A percentile compares a stretch with the other conserved stretches of the same genome.
These are phyloP conservation scores for Nicator chloris DNA, from an alignment of 2,113 vertebrate species.

Conservation along the genomic window DNA sequence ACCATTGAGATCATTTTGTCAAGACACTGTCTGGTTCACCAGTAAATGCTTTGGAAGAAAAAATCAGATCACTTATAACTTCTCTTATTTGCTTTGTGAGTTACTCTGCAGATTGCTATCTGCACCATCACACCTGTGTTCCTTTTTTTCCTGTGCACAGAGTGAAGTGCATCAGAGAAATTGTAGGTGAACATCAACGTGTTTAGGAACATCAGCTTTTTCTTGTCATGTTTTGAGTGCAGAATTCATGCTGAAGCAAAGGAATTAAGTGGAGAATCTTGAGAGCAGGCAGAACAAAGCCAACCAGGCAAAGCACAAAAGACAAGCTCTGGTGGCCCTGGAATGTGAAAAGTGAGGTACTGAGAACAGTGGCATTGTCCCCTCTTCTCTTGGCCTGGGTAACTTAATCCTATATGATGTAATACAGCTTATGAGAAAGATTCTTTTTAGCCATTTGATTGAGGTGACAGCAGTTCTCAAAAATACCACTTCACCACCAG, in stretches of 20 bases:
- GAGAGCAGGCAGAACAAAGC: not conserved
- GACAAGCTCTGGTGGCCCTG: not conserved
- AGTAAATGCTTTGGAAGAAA: not conserved
- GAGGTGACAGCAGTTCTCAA: not conserved
- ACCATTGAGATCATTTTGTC: constrained; percentile 48
- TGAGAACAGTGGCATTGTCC: not conserved
- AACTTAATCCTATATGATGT: not conserved
- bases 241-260: not conserved
- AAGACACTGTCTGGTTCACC: constrained; percentile 2
- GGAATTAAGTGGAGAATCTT: not conserved
- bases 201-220: not conserved
- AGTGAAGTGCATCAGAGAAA: not conserved
- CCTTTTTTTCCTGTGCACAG: not conserved
- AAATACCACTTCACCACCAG: not conserved
- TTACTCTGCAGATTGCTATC: not conserved
- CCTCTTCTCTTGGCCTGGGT: not conserved
- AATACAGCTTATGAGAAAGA: not conserved
- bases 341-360: not conserved
- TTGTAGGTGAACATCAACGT: not conserved
- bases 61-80: not conserved
- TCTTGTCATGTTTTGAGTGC: not conserved
- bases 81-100: not conserved
- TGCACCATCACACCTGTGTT: not conserved
- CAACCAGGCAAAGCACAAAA: not conserved
- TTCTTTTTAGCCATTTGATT: not conserved